Evolutionary conservation across 53 echinoderm and acorn worm genomes (phyloP), one percentile per base, ranked within the genome.

Genomic region (Mesocentrotus franciscanus): DNA sequence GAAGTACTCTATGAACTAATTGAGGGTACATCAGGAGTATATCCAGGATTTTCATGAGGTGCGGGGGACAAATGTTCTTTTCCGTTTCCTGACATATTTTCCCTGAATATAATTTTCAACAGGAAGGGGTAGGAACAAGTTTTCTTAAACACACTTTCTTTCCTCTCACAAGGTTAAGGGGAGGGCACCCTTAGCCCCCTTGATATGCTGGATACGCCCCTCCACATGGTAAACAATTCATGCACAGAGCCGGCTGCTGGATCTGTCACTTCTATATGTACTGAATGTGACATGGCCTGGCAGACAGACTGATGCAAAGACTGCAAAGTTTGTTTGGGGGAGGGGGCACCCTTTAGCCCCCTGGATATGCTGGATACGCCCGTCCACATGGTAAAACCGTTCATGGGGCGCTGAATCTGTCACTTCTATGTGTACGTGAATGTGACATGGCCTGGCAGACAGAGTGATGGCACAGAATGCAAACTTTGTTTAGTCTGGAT

Each of bases 371-470:
- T n/a, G n/a, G n/a, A 78, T 36, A 78, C 6, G 78, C 16, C 34
- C 1, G 0, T 78, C 35, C 36, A 78, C 78, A 33, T 78, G 71
- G 71, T 71, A 15, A 85, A n/a, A 26, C 56, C 13, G 56, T 85
- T 85, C 57, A 85, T 26, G 9, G 22, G 8, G n/a, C n/a, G 57
- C 57, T 56, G 32, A 14, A 85, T 10, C 85, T 56, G 85, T 85
- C 85, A 57, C 57, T 16, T 56, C 85, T 24, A 56, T 56, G 85
- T 85, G 85, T 85, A 85, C 85, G 56, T 56, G 57, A 85, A 85
- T 85, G 85, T 85, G 85, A 85, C 85, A 85, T 12, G 0, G 27
- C 87, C 24, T 87, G 58, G 87, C 59, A 58, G 87, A 87, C 26
- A 14, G 7, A 57, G 81, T 22, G 42, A 81, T 36, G 42, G 81